phyloP scores from a whole-genome alignment of 2,888 invertebrate genomes.

The Amblyjoppa proteus region DNA sequence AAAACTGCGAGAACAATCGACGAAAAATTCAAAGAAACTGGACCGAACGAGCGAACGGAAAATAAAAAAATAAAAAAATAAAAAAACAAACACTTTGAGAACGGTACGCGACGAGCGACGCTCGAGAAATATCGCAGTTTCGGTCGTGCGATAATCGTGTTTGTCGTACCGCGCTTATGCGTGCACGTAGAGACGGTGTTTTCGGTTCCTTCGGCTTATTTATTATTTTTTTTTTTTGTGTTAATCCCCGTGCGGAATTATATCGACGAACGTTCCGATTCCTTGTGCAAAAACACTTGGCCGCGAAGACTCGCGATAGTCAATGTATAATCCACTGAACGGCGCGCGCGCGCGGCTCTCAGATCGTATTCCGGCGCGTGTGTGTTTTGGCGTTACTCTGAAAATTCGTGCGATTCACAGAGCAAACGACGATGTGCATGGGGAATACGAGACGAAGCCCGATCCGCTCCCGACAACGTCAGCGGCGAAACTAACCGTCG shows the following conservation, averaged over 20 bases:
- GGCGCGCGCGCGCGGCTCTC: background rate
- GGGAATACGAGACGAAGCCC: constrained; percentile 68
- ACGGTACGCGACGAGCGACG: background rate
- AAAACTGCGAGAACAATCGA: background rate
- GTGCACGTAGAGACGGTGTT: constrained; percentile 8
- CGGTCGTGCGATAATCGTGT: no score
- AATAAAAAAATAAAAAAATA: constrained; percentile 24
- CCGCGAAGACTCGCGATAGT: background rate
- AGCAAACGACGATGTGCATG: constrained; percentile 61
- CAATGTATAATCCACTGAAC: constrained; percentile 25
- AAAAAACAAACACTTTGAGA: constrained; percentile 10
- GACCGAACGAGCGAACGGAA: background rate
- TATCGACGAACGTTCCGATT: background rate
- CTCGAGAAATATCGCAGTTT: no score
- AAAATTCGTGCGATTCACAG: constrained; percentile 41
- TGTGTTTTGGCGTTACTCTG: background rate
- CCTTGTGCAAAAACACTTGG: background rate
- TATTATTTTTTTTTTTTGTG: no score
- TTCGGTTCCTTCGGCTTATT: background rate
- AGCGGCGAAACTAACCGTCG: constrained; percentile 80
- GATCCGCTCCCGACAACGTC: constrained; percentile 78
- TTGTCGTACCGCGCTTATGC: no score
- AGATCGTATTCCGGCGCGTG: constrained; percentile 10
- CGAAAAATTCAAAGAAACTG: constrained; percentile 5
- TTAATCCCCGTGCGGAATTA: background rate